Conservation (phyloP, 2,797 vertebrate species). For the Cottoperca gobio region DNA sequence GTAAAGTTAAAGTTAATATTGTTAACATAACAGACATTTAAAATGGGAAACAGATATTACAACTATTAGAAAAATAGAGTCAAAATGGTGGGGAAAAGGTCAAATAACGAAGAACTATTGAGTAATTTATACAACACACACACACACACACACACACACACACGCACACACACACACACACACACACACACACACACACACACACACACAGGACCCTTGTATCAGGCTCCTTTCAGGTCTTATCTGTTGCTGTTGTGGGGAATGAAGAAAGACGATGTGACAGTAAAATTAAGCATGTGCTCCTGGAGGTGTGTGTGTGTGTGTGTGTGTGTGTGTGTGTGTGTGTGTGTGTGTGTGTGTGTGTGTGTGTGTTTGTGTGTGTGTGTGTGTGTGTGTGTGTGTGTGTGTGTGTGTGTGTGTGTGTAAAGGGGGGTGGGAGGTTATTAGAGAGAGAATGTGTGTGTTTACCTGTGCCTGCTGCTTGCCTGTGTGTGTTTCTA, state of each 20-base stretch:
- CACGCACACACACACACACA: neutral
- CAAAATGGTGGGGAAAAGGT: neutral
- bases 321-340: too few species aligned
- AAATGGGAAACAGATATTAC: too few species aligned
- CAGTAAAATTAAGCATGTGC: conserved; percentile 58
- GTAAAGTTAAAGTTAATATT: neutral
- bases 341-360: neutral
- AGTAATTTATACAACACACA: neutral
- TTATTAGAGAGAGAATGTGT: neutral
- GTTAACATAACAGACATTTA: too few species aligned
- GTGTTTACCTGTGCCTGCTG: conserved; percentile 19
- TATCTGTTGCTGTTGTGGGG: conserved; percentile 53
- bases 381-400: neutral
- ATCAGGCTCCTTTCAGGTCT: conserved; percentile 42
- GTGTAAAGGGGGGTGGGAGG: neutral
- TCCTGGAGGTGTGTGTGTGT: conserved; percentile 21
- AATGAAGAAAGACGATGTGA: conserved; percentile 70
- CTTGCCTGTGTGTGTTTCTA: neutral
- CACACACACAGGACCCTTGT: conserved; percentile 12
- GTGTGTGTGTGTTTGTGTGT: too few species aligned
- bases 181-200: conserved; percentile 22
- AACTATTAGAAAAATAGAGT: neutral
- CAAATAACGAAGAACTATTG: neutral
- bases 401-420: conserved; percentile 18
- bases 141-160: neutral